These are phyloP conservation scores for Zapornia atra DNA, from an alignment of 2,113 vertebrate genomes.

Conservation along the genomic window DNA sequence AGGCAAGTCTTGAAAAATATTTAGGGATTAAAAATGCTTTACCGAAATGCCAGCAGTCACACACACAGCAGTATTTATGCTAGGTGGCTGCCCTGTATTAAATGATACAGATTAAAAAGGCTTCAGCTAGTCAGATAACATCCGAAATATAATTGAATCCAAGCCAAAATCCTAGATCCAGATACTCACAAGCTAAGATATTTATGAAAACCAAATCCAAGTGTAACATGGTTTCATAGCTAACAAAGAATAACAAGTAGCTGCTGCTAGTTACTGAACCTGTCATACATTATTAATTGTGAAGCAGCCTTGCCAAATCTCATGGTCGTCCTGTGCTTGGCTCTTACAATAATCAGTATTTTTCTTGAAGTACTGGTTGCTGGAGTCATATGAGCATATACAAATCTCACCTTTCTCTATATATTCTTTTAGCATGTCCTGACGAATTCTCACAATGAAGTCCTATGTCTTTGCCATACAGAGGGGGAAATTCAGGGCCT, in stretches of 20 bases:
- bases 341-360: neutral
- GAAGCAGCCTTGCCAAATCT: neutral
- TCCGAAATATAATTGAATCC: conserved; percentile 1
- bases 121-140: conserved; percentile 8
- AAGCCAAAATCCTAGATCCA: neutral
- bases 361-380: neutral
- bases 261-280: conserved; percentile 15
- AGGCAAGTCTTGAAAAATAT: neutral
- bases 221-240: neutral
- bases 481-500: neutral
- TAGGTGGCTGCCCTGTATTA: neutral
- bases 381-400: neutral
- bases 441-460: neutral
- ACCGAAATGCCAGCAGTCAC: neutral
- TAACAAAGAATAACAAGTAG: conserved; percentile 41
- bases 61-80: neutral
- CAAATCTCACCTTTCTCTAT: neutral
- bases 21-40: neutral
- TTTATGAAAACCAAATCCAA: conserved; percentile 40
- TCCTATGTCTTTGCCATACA: neutral
- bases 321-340: neutral
- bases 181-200: conserved; percentile 7
- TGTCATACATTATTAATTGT: conserved; percentile 2
- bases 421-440: neutral
- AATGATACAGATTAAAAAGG: neutral